Percentiles rank a stretch among this genome's conserved stretches.
Evolutionary conservation across 2,888 invertebrate species (phyloP).

Genomic region (Drosophila buzzatii): DNA sequence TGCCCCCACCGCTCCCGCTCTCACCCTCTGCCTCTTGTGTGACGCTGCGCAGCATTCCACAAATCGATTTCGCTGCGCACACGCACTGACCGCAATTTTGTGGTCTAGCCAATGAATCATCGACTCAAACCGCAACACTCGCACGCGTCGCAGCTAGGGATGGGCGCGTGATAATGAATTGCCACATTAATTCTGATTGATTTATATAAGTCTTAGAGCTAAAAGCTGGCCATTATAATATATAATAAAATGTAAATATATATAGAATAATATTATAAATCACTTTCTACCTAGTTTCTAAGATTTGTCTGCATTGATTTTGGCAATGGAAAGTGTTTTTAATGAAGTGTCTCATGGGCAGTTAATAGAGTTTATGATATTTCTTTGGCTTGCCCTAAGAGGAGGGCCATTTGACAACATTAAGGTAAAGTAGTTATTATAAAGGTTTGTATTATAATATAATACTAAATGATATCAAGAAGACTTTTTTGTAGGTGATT

Average conservation of each 20-base stretch:
- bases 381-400: background rate
- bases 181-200: conserved; percentile 2
- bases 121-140: conserved; percentile 42
- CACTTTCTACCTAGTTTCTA: background rate
- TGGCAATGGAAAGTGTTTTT: background rate
- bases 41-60: conserved; percentile 62
- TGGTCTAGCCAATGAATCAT: conserved; percentile 69
- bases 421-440: background rate
- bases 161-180: conserved; percentile 41
- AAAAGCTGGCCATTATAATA: background rate
- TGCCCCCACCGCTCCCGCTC: background rate
- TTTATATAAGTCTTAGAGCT: background rate
- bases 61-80: conserved; percentile 80
- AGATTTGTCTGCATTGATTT: background rate
- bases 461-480: background rate
- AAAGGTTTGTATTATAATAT: background rate
- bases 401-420: background rate
- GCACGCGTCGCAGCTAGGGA: conserved; percentile 53
- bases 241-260: background rate
- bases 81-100: conserved; percentile 80
- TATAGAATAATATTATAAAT: background rate
- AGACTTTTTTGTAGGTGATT: background rate
- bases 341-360: background rate
- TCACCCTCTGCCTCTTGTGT: background rate
- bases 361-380: background rate